Evolutionary conservation across 2,888 invertebrate species (phyloP).

Genomic region (Adineta ricciae): DNA sequence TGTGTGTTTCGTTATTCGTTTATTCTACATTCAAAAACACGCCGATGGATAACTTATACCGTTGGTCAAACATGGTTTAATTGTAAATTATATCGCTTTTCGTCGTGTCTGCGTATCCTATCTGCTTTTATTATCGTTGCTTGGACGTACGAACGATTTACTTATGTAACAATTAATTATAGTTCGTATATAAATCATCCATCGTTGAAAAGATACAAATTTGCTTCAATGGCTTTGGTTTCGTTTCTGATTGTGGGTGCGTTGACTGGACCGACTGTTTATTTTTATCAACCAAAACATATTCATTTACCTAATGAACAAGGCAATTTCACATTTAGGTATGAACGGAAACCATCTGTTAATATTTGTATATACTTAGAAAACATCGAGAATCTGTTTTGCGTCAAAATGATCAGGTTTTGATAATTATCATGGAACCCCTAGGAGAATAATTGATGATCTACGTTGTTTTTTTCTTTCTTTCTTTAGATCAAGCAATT

Average conservation of each 20-base stretch:
- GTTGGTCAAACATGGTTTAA: constrained; percentile 13
- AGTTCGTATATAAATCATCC: background rate
- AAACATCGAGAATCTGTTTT: no score
- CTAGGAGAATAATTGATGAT: no score
- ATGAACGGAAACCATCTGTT: no score
- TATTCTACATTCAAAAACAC: background rate
- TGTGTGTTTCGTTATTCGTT: constrained; percentile 20
- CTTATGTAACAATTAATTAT: background rate
- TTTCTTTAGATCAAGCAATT: background rate
- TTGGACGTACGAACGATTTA: background rate
- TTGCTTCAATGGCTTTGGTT: background rate
- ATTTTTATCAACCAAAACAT: background rate
- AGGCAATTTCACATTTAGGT: background rate
- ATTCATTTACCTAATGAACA: background rate
- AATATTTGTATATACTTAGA: no score
- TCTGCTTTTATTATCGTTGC: background rate
- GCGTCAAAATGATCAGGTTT: no score
- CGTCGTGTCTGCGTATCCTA: background rate
- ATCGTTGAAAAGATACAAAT: background rate
- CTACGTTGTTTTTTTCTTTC: no score
- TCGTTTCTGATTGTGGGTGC: background rate
- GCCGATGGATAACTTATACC: background rate
- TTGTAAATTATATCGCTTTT: constrained; percentile 14
- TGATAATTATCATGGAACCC: no score
- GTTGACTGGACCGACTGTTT: constrained; percentile 4